These are phyloP conservation scores for Neocrepidodera transversa DNA, from an alignment of 2,888 invertebrate species.

Conservation along the genomic window DNA sequence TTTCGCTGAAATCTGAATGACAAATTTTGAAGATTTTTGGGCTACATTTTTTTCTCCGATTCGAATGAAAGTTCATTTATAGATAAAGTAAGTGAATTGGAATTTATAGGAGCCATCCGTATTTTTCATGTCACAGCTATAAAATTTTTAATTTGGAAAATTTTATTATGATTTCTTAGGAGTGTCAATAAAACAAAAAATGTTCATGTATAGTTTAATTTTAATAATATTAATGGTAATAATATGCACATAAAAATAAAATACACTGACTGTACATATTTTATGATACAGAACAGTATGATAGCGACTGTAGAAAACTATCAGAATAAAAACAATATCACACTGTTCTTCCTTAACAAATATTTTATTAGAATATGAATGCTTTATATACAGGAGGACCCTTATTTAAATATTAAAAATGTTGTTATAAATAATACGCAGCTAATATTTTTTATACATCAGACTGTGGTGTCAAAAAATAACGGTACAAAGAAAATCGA, in stretches of 20 bases:
- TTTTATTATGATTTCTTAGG: no score
- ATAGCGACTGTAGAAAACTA: constrained; percentile 41
- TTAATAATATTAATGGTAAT: constrained; percentile 45
- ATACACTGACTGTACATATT: constrained; percentile 52
- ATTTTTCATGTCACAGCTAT: no score
- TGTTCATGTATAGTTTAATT: constrained; percentile 35
- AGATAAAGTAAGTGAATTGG: no score
- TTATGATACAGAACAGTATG: constrained; percentile 47
- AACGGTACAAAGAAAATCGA: constrained; percentile 2
- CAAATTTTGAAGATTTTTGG: no score
- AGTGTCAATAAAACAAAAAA: no score
- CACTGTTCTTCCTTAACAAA: constrained; percentile 38
- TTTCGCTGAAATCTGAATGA: no score
- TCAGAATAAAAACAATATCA: constrained; percentile 44
- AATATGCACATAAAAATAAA: constrained; percentile 51
- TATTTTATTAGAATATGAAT: constrained; percentile 27
- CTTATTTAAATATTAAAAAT: constrained; percentile 36
- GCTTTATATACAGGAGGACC: constrained; percentile 44
- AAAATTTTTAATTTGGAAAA: no score
- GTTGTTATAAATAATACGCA: constrained; percentile 40
- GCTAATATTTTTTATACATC: constrained; percentile 43
- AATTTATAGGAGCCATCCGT: no score
- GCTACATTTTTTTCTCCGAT: no score
- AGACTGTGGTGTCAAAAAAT: constrained; percentile 41
- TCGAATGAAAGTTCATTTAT: no score